Base-by-base conservation (phyloP, 2,797 vertebrate genomes). In the Hyperoplus lanceolatus region DNA sequence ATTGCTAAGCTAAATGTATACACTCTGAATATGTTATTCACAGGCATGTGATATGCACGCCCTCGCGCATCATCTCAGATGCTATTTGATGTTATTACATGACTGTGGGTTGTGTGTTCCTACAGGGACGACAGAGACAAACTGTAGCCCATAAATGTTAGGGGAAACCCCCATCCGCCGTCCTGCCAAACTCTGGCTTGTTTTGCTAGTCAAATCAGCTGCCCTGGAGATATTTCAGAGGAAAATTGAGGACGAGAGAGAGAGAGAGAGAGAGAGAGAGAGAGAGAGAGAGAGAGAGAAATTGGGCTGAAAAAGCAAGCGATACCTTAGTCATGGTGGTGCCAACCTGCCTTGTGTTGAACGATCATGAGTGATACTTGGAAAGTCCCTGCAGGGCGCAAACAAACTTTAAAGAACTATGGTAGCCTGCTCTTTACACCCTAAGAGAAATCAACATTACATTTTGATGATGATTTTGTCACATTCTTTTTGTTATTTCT, bases 171-270 rank as follows among this genome's bases (percentile, higher is more conserved):
- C 86, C 83, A 54, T 70, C 15, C n/a, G 71, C 36, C 42, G 45
- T 64, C n/a, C 51, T 81, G 84, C 80, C 86, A 86, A 64, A 80
- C 70, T 55, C 49, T 0, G 15, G 45, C 73, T 91, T 89, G 77
- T 85, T 90, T 88, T 86, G 14, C 57, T 41, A 63, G 84, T 87
- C 80, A 82, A 80, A 86, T 88, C 80, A 84, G 86, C 82, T 81
- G 71, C 67, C 50, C 66, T 57, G 70, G 71, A 83, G 71, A 78
- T 53, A 42, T 73, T 80, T 79, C 56, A 85, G 74, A 79, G 74
- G 50, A 79, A 41, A 77, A 58, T 21, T 38, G 38, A 48, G 70
- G 82, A 79, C 38, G 67, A 60, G 55, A 49, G 49, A 70, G 54
- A 50, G 29, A 29, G 29, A 29, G 29, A 29, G 29, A 29, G 29